Percentiles rank a stretch among this genome's conserved stretches.
Conservation (phyloP, 2,888 invertebrate genomes). For the Anaspis maculata region DNA sequence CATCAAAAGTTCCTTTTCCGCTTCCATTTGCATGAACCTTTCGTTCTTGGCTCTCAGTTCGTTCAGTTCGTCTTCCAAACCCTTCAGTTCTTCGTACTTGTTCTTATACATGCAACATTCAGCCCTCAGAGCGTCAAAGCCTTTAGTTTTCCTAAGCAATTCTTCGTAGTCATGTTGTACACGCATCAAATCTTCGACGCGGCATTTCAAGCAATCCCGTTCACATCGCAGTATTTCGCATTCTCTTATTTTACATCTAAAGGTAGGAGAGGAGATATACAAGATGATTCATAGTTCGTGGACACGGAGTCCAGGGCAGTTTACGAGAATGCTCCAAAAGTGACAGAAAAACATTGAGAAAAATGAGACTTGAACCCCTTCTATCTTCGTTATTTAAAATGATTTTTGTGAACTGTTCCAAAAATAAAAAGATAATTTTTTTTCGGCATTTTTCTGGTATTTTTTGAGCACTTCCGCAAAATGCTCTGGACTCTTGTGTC, state of each 20-base stretch:
- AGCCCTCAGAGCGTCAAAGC: conserved; percentile 30
- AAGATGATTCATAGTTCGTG: too few relatives aligned
- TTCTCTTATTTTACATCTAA: conserved; percentile 18
- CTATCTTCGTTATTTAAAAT: too few relatives aligned
- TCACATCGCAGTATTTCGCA: conserved; percentile 34
- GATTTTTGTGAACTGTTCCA: too few relatives aligned
- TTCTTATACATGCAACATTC: conserved; percentile 37
- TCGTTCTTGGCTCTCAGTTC: conserved; percentile 30
- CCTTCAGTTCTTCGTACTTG: conserved; percentile 31
- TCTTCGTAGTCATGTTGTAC: conserved; percentile 33
- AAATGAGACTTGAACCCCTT: too few relatives aligned
- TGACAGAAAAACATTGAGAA: too few relatives aligned
- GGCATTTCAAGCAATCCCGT: conserved; percentile 27
- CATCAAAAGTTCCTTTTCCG: conserved; percentile 45
- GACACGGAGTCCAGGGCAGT: too few relatives aligned
- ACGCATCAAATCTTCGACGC: conserved; percentile 25
- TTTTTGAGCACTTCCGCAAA: too few relatives aligned
- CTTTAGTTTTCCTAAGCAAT: conserved; percentile 25
- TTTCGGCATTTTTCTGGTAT: too few relatives aligned
- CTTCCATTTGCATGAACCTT: conserved; percentile 35
- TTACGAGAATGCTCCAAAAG: too few relatives aligned
- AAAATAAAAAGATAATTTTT: too few relatives aligned
- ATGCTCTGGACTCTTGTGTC: too few relatives aligned
- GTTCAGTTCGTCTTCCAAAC: conserved; percentile 31
- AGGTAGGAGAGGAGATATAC: too few relatives aligned